These are phyloP conservation scores for Barnardius zonarius DNA, from an alignment of 2,113 vertebrate genomes.

Conservation along the genomic window DNA sequence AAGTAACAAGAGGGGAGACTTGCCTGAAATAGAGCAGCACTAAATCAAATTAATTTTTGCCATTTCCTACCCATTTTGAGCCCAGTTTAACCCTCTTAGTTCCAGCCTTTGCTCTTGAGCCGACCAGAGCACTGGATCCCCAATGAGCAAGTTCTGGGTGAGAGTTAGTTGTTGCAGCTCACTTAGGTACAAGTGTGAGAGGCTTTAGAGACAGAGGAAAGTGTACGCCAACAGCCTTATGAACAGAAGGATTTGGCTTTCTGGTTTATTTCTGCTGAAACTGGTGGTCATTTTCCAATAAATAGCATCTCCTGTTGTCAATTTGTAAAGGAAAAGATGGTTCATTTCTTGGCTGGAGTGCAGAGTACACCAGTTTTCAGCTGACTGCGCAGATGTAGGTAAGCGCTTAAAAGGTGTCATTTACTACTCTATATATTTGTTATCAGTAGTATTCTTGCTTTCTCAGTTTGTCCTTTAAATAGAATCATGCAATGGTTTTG, in stretches of 20 bases:
- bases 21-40: not conserved
- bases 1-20: not conserved
- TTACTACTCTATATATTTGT: not conserved
- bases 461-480: not conserved
- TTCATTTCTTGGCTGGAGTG: not conserved
- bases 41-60: not conserved
- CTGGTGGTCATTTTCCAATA: not conserved
- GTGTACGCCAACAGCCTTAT: not conserved
- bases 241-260: not conserved
- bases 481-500: not conserved
- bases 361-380: not conserved
- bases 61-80: not conserved
- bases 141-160: fast-evolving
- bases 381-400: not conserved
- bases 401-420: not conserved
- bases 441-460: not conserved
- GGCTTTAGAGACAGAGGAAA: not conserved
- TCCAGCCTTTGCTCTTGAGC: not conserved
- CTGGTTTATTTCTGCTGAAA: not conserved
- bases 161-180: not conserved
- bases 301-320: not conserved
- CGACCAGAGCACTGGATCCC: fast-evolving
- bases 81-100: not conserved
- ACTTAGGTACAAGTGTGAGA: not conserved
- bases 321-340: not conserved